Evolutionary conservation across 1,140 invertebrate genomes (phyloP), one percentile per base, ranked within the genome.

Genomic region (Drosophila pallidifrons): DNA sequence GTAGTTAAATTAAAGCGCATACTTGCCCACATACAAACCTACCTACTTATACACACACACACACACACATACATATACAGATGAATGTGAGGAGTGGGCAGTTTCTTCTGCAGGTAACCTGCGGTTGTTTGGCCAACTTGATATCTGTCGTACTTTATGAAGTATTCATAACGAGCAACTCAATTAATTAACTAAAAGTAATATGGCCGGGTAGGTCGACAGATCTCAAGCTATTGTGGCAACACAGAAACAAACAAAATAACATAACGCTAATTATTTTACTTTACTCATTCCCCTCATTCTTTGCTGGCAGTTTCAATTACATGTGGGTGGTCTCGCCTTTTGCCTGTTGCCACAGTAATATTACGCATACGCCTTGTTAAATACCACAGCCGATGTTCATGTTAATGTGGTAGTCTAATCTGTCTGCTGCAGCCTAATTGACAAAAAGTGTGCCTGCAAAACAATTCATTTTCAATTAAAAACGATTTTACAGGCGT

Each of bases 181-280:
- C 86, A 90, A 89, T 89, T 89, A 89, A 89, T 89, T 89, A 90
- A 81, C 75, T 76, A 75, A 68, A 75, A 77, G 86, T 79, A 89
- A 71, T 73, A 66, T 61, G 57, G 32, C 35, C 51, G 64, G 20
- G 60, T 60, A 57, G 52, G 13, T 51, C 35, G 55, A 63, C 67
- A 72, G 61, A 75, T 75, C 60, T 69, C 41, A 7, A 45, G 41
- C 54, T 16, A 74, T 77, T 88, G 43, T 75, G 54, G 77, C 72
- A 68, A 76, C 60, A 35, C 49, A 55, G 49, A 49, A 69, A 61
- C 59, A 68, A 82, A 77, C 71, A 66, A 41, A 69, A 75, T 49
- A 66, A 69, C 64, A 75, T 81, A 75, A 80, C 78, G 85, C 71
- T 88, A 88, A 88, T 88, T 89, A 88, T 89, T 83, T 81, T 75